phyloP scores from a whole-genome alignment of 2,888 invertebrate species.

The Drosophila merina region DNA sequence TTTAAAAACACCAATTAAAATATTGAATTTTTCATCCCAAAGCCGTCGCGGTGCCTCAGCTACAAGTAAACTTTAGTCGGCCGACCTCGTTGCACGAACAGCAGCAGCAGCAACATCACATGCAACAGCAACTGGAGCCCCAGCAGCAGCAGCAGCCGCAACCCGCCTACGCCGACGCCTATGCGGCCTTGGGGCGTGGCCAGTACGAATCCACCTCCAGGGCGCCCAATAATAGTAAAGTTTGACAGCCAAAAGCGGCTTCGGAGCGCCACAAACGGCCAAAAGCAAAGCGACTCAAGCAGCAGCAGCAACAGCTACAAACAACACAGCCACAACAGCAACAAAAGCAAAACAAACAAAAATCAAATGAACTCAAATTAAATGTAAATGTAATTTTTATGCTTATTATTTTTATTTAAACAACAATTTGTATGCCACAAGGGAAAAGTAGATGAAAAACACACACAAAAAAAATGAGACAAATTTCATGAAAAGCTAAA shows the following conservation, averaged over 20 bases:
- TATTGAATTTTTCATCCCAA: background rate
- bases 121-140: conserved; percentile 57
- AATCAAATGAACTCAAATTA: conserved; percentile 83
- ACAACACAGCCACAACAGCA: conserved; percentile 62
- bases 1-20: background rate
- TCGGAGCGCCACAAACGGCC: conserved; percentile 71
- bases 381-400: conserved; percentile 83
- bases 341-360: conserved; percentile 67
- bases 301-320: conserved; percentile 51
- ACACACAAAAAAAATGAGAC: conserved; percentile 21
- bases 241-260: conserved; percentile 72
- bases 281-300: conserved; percentile 71
- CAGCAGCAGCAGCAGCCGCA: conserved; percentile 49
- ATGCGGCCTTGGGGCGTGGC: conserved; percentile 82
- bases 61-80: conserved; percentile 84
- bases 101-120: conserved; percentile 44
- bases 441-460: conserved; percentile 33
- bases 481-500: conserved; percentile 45
- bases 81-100: conserved; percentile 83
- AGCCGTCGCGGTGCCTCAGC: conserved; percentile 84
- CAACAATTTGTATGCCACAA: conserved; percentile 58
- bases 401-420: conserved; percentile 83
- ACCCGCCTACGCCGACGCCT: conserved; percentile 82
- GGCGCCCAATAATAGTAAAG: conserved; percentile 73
- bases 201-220: conserved; percentile 82